Conservation (phyloP, 2,113 vertebrate species). For the Urocolius indicus region DNA sequence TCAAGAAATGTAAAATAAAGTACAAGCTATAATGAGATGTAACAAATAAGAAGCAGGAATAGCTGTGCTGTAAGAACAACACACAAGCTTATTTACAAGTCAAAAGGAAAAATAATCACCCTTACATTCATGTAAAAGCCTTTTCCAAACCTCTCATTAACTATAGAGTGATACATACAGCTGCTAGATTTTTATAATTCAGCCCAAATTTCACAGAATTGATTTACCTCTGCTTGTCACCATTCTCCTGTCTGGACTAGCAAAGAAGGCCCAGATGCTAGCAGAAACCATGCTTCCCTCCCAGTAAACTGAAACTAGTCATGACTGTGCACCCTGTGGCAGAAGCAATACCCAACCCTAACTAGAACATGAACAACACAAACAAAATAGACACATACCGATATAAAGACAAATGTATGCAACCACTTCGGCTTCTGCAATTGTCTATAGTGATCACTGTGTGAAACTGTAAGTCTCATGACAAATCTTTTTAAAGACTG, state of each 20-base stretch:
- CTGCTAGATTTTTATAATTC: neutral
- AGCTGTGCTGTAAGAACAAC: neutral
- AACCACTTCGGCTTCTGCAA: neutral
- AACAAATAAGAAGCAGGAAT: slow-evolving; percentile 10
- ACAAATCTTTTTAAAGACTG: neutral
- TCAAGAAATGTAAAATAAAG: slow-evolving; percentile 8
- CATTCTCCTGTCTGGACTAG: neutral
- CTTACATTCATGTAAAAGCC: neutral
- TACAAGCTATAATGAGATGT: neutral
- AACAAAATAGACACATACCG: neutral
- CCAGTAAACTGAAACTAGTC: neutral
- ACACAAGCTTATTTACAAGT: neutral
- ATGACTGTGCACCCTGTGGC: neutral
- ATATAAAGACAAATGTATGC: neutral
- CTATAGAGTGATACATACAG: neutral
- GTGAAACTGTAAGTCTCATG: neutral
- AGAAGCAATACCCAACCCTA: neutral
- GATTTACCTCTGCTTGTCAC: neutral
- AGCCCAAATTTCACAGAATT: neutral
- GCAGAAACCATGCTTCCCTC: neutral
- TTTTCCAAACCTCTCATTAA: neutral
- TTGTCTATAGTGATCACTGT: neutral
- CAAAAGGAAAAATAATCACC: neutral
- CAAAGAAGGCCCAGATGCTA: neutral
- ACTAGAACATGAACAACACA: neutral